Conservation (phyloP, 2,888 invertebrate genomes). For the Cactoblastis cactorum region DNA sequence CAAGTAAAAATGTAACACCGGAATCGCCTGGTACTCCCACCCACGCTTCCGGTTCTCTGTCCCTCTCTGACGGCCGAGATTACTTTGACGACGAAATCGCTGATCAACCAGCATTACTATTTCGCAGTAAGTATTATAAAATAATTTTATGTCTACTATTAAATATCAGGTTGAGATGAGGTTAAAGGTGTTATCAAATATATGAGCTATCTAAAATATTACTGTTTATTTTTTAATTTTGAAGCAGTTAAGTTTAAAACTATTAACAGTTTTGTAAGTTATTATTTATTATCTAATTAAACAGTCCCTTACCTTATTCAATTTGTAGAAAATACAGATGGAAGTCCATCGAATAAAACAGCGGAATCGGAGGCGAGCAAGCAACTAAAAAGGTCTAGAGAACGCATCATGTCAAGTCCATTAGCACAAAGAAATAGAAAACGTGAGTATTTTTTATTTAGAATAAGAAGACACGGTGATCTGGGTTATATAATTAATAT, state of each 20-base stretch:
- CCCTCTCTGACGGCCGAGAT: constrained; percentile 89
- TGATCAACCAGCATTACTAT: constrained; percentile 91
- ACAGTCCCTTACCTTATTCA: too few species aligned
- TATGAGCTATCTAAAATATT: too few species aligned
- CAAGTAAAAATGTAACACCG: constrained; percentile 66
- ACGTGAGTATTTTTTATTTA: constrained; percentile 38
- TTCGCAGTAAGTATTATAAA: constrained; percentile 78
- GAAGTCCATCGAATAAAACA: constrained; percentile 56
- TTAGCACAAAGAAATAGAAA: constrained; percentile 64
- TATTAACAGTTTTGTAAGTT: background rate
- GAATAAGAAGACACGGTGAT: too few species aligned
- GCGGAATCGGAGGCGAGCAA: constrained; percentile 62
- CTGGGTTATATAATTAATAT: too few species aligned
- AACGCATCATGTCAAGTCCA: constrained; percentile 66
- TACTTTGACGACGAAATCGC: constrained; percentile 94
- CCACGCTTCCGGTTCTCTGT: constrained; percentile 87
- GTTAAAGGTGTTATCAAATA: too few species aligned
- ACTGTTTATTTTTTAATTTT: too few species aligned
- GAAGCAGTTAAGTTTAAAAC: background rate
- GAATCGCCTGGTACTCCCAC: constrained; percentile 88
- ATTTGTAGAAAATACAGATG: constrained; percentile 72
- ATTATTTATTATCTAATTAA: too few species aligned
- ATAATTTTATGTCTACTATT: background rate
- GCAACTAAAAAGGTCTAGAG: constrained; percentile 59
- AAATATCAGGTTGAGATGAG: too few species aligned